Base-by-base conservation (phyloP, 53 echinoderm and acorn worm species). In the Paelopatides confundens region DNA sequence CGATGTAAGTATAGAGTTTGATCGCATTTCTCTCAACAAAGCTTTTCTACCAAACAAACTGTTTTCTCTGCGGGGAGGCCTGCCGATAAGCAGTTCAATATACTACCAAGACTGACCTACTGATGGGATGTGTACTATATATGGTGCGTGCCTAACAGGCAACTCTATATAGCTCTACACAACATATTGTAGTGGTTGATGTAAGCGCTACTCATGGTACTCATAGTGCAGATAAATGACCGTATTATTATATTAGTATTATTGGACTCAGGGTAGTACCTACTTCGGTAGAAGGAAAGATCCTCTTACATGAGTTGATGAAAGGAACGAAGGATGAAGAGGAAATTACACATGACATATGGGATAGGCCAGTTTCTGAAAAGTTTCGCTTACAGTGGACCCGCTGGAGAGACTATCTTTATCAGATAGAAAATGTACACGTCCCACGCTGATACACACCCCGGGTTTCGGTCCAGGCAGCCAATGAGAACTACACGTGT, bases 201-300 rank as follows among this genome's bases (percentile, higher is more conserved):
- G n/a, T n/a, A n/a, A n/a, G n/a, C n/a, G n/a, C n/a, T n/a, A n/a
- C n/a, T n/a, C n/a, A n/a, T n/a, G n/a, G n/a, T n/a, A n/a, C n/a
- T n/a, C n/a, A n/a, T n/a, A n/a, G n/a, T n/a, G n/a, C n/a, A n/a
- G n/a, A n/a, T n/a, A n/a, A n/a, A n/a, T n/a, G n/a, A n/a, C n/a
- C n/a, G n/a, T n/a, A n/a, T n/a, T n/a, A n/a, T n/a, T n/a, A n/a
- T n/a, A n/a, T n/a, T n/a, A n/a, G n/a, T n/a, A n/a, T 85, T 28
- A 71, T 92, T 37, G 92, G 92, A 47, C 88, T 92, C 48, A n/a
- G n/a, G n/a, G 71, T 92, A 26, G 82, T 88, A 67, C 92, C 92
- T 21, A 87, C 82, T 62, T 87, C 81, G 54, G 37, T 91, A 27
- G 82, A 91, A 82, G 91, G 87, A 4, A 92, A 82, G 52, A 65